Base-by-base conservation (phyloP, 2,113 vertebrate species). In the Athene noctua region DNA sequence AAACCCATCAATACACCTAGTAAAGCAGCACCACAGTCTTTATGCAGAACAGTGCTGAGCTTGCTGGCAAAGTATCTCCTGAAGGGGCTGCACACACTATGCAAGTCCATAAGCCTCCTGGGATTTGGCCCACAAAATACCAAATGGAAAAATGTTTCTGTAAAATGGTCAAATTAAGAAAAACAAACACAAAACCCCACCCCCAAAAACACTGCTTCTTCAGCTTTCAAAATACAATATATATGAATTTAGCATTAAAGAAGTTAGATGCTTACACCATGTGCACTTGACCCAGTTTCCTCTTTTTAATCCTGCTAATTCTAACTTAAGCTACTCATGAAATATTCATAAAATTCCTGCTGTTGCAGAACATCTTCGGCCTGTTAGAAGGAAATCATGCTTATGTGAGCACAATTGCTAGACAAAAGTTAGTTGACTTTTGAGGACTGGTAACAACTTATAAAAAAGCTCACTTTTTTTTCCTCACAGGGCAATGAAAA, bases 281-380 rank as follows among this genome's bases (percentile, higher is more conserved):
- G 34, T 38, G 80, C 63, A 86, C 85, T 82, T 97, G 97, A 97
- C 97, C 97, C 85, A 97, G 58, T 97, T 97, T 97, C 75, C 49
- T 96, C 80, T 75, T 81, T 95, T 80, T 94, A 94, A 97, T 96
- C 92, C 93, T 93, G 61, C 70, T 95, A 95, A 95, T 94, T 97
- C 87, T 95, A 94, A 90, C 58, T 95, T 92, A 95, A 96, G 84
- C 85, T 96, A 95, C 83, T 96, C 81, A 94, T 97, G 68, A 94
- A 97, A 96, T 97, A 97, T 95, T 93, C 80, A 97, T 95, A 88
- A 82, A 97, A 94, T 57, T 92, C 88, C 82, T 92, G 87, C 90
- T 92, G 74, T 55, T 96, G 93, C 92, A 93, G 78, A 92, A 91
- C 84, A 96, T 96, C 74, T 96, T 86, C 21, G 20, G 92, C 92